These are phyloP conservation scores for Dromaius novaehollandiae DNA, from an alignment of 2,113 vertebrate genomes.

Conservation along the genomic window DNA sequence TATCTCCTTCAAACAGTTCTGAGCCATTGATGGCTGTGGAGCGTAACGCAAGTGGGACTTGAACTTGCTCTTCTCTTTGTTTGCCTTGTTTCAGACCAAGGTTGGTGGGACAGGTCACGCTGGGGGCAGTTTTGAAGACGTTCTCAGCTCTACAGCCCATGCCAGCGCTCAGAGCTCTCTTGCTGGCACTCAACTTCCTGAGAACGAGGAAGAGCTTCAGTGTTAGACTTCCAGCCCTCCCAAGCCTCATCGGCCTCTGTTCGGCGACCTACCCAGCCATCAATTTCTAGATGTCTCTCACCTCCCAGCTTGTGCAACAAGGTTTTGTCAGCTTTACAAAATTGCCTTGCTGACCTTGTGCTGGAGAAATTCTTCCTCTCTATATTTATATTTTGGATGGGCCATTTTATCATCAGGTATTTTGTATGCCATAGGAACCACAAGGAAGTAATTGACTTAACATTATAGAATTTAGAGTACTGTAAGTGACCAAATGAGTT, in stretches of 20 bases:
- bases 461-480: no score
- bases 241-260: neutral
- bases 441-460: neutral
- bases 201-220: slow-evolving; percentile 77
- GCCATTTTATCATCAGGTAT: neutral
- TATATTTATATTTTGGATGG: neutral
- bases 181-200: slow-evolving; percentile 69
- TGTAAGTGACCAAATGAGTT: neutral
- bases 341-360: neutral
- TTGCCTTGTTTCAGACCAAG: slow-evolving; percentile 84
- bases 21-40: neutral
- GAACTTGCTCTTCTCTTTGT: neutral
- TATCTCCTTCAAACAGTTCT: neutral
- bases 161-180: slow-evolving; percentile 88
- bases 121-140: slow-evolving; percentile 94
- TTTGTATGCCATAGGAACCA: neutral
- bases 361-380: neutral
- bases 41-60: neutral
- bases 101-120: slow-evolving; percentile 79
- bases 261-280: neutral
- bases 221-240: slow-evolving; percentile 68
- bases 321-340: slow-evolving; percentile 18
- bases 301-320: neutral
- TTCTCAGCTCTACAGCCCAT: slow-evolving; percentile 91
- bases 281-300: neutral